These are phyloP conservation scores for Cisticola juncidis DNA, from an alignment of 2,113 vertebrate genomes.

Conservation along the genomic window DNA sequence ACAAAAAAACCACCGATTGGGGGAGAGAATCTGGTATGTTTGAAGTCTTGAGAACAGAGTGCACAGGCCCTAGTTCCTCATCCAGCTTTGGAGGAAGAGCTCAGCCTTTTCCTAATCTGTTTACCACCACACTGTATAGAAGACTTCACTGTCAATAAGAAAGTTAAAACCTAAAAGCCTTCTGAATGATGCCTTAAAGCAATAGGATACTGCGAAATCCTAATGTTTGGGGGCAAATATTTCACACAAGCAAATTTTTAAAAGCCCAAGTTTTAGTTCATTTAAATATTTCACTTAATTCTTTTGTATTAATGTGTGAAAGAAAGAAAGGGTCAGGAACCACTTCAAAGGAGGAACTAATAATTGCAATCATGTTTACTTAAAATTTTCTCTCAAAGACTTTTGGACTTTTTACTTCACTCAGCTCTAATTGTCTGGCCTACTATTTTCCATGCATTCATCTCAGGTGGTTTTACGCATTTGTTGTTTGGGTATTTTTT, in stretches of 20 bases:
- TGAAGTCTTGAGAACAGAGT: slow-evolving; percentile 59
- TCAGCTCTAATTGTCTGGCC: not conserved
- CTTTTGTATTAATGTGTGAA: not conserved
- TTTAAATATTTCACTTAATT: not conserved
- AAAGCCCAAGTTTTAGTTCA: not conserved
- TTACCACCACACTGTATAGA: slow-evolving; percentile 29
- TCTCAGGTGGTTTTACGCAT: not conserved
- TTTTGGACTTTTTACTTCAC: slow-evolving; percentile 8
- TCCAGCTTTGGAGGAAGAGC: slow-evolving; percentile 37
- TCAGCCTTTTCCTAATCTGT: slow-evolving; percentile 42
- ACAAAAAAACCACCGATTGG: not conserved
- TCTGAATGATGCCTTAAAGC: slow-evolving; percentile 18
- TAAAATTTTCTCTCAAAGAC: not conserved
- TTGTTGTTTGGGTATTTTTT: not conserved
- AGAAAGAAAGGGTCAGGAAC: not conserved
- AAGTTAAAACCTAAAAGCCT: slow-evolving; percentile 40
- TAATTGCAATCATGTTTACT: not conserved
- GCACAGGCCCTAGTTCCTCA: slow-evolving; percentile 16
- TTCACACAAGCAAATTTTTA: not conserved
- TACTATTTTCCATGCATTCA: not conserved
- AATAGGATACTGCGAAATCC: slow-evolving; percentile 2
- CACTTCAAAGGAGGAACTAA: not conserved
- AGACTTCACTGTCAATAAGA: slow-evolving; percentile 50
- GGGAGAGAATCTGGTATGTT: slow-evolving; percentile 23
- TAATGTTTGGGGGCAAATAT: slow-evolving; percentile 1